Base-by-base conservation (phyloP, 1,140 invertebrate genomes). In the Scaptomyza pallida region DNA sequence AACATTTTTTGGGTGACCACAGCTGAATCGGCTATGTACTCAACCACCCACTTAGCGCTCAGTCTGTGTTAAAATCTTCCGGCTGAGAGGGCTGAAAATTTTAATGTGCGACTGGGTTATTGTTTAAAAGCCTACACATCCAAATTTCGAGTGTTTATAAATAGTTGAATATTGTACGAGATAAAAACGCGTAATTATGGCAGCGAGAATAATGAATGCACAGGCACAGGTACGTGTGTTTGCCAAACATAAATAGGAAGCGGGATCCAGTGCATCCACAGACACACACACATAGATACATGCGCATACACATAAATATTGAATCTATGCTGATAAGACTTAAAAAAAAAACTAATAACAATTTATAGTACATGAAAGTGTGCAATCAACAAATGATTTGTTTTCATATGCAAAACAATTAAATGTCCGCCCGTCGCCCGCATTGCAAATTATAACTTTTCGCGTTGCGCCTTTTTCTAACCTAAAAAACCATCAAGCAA, bases 71-170 rank as follows among this genome's bases (percentile, higher is more conserved):
- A 78, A 85, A 89, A 89, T 89, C 81, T 89, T 89, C 86, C 85
- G 88, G 85, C 85, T 89, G 85, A 89, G 86, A 89, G 75, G 85
- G 85, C 85, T 89, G 85, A 89, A 89, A 89, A 89, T 89, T 89
- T 89, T 80, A 56, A 73, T 72, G 73, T 62, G 69, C 67, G 64
- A 45, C 74, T 71, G 43, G 41, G 54, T 67, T 71, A 47, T 47
- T 65, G 30, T 63, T 55, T 57, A 61, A 67, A n/a, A 81, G 47
- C 60, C 60, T 57, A 37, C 33, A 41, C 57, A 68, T 54, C 40
- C 4, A 64, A 59, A 52, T 57, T 71, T 64, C 45, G 51, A 71
- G 63, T 67, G 62, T 69, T 55, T 60, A 67, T 56, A 59, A 48
- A 62, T 75, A 79, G 45, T 63, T 47, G 17, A 55, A 45, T 47